These are phyloP conservation scores for Sylvia atricapilla DNA, from an alignment of 2,113 vertebrate species.

Conservation along the genomic window DNA sequence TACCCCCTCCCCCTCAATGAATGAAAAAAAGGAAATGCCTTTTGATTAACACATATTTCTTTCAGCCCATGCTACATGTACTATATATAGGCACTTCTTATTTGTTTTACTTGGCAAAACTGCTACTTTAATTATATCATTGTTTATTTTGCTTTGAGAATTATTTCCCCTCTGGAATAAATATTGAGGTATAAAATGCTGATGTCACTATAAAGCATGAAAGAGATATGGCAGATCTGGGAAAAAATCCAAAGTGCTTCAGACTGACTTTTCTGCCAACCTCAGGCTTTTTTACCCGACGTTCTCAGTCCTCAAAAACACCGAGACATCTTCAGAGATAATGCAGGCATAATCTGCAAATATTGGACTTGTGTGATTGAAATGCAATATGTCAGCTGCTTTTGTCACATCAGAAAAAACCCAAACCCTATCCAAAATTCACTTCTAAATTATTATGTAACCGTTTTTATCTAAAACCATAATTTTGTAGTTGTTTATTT, in stretches of 20 bases:
- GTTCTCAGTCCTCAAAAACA: not conserved
- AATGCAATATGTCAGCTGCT: not conserved
- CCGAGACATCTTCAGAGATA: conserved; percentile 31
- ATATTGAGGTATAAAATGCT: conserved; percentile 65
- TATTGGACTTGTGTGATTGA: not conserved
- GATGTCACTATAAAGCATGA: conserved; percentile 49
- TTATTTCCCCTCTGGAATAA: conserved; percentile 64
- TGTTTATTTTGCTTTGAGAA: conserved; percentile 65
- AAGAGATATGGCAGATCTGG: conserved; percentile 36
- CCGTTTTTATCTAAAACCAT: not conserved
- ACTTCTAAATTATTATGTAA: not conserved
- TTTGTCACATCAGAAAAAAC: not conserved
- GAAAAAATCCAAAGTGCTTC: conserved; percentile 63
- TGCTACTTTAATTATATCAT: conserved; percentile 54
- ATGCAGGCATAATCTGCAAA: conserved; percentile 18
- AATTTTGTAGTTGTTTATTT: not conserved
- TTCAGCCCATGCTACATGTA: not conserved
- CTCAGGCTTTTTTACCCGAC: conserved; percentile 34
- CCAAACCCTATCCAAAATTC: not conserved
- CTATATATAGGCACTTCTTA: not conserved
- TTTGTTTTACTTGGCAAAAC: not conserved
- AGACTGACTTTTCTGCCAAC: conserved; percentile 57
- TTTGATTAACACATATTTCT: not conserved
- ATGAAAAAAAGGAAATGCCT: not conserved
- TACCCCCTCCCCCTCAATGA: not conserved